phyloP scores from a whole-genome alignment of 2,797 vertebrate species.

The Lindbergichthys nudifrons region DNA sequence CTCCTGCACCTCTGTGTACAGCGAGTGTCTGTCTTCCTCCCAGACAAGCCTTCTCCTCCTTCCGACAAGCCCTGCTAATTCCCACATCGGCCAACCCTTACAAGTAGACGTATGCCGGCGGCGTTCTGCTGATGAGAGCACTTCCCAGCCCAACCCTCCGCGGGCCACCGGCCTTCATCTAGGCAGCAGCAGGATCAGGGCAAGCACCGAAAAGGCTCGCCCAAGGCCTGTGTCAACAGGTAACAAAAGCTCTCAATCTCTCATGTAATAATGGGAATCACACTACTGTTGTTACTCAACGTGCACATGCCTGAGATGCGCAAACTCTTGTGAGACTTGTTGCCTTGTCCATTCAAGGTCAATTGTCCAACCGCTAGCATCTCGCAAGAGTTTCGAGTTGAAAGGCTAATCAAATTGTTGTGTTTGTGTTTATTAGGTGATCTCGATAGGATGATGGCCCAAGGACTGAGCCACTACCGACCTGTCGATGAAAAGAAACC shows the following conservation, averaged over 20 bases:
- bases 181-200: conserved; percentile 80
- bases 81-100: conserved; percentile 42
- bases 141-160: conserved; percentile 78
- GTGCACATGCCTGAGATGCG: not conserved
- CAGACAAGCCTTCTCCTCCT: conserved; percentile 83
- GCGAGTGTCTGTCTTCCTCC: conserved; percentile 89
- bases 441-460: conserved; percentile 86
- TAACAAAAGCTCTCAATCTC: conserved; percentile 64
- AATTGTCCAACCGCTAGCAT: too few relatives aligned
- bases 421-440: conserved; percentile 85
- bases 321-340: too few relatives aligned
- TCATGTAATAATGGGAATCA: conserved; percentile 23
- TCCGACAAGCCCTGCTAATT: conserved; percentile 70
- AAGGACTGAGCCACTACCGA: conserved; percentile 75
- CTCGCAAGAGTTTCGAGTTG: not conserved
- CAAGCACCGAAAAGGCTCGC: conserved; percentile 75
- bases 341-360: too few relatives aligned
- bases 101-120: conserved; percentile 82
- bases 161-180: conserved; percentile 80
- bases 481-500: conserved; percentile 71
- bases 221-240: conserved; percentile 95
- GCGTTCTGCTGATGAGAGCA: conserved; percentile 90
- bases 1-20: conserved; percentile 95
- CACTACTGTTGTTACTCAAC: conserved; percentile 20
- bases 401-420: conserved; percentile 37